Percentiles rank a stretch among this genome's conserved stretches.
Evolutionary conservation across 1,140 invertebrate genomes (phyloP).

Genomic region (Halictus rubicundus): DNA sequence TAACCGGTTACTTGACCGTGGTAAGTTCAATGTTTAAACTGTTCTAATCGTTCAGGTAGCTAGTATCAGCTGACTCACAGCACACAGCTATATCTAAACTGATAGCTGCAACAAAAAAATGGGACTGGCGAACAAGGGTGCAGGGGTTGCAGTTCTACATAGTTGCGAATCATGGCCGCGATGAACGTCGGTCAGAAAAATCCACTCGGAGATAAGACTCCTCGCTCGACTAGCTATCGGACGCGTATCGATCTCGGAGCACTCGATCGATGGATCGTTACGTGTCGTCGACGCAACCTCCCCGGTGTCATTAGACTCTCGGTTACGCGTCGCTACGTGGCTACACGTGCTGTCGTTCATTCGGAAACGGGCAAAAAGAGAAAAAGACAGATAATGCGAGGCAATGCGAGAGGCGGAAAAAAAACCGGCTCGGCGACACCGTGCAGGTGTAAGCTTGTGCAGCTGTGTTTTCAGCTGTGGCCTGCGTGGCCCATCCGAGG

Average conservation of each 20-base stretch:
- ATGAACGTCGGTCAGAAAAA: no score
- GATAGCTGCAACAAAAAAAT: no score
- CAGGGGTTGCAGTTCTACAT: no score
- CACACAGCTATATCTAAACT: no score
- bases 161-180: neutral
- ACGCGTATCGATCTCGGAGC: neutral
- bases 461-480: slow-evolving; percentile 58
- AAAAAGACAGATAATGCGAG: neutral
- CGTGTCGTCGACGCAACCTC: neutral
- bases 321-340: neutral
- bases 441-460: slow-evolving; percentile 36
- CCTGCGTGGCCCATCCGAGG: neutral
- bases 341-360: slow-evolving; percentile 36
- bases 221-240: neutral
- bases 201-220: no score
- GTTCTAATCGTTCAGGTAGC: no score
- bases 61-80: no score
- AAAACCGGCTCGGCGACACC: neutral
- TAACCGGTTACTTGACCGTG: no score
- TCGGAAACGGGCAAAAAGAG: slow-evolving; percentile 46
- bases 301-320: slow-evolving; percentile 47
- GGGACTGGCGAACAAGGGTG: no score
- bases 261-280: no score
- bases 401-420: neutral
- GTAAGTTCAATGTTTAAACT: no score